These are phyloP conservation scores for Varecia variegata DNA, from an alignment of 2,797 vertebrate species.

Conservation along the genomic window DNA sequence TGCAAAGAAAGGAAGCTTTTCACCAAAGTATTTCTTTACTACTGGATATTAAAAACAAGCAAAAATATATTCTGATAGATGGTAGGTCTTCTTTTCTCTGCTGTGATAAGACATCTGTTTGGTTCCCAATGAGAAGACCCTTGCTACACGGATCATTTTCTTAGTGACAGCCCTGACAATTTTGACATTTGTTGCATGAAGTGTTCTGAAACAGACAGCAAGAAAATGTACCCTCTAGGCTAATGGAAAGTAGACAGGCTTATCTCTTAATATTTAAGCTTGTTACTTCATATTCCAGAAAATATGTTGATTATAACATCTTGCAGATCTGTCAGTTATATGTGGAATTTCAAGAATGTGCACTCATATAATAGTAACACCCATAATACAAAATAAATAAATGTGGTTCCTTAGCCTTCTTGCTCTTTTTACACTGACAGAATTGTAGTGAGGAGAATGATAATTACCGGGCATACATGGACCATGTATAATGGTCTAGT, in stretches of 20 bases:
- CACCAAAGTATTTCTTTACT: constrained; percentile 57
- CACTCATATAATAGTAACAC: not conserved
- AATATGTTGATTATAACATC: constrained; percentile 55
- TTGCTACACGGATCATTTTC: constrained; percentile 87
- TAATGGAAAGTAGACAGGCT: constrained; percentile 83
- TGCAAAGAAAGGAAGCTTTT: constrained; percentile 8
- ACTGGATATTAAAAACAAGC: constrained; percentile 74
- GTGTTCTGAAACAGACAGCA: constrained; percentile 84
- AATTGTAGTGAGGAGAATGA: not conserved
- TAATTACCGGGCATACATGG: not conserved
- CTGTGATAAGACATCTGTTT: constrained; percentile 86
- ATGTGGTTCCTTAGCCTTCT: not conserved
- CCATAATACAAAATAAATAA: not conserved
- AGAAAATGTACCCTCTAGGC: constrained; percentile 84
- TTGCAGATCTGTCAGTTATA: constrained; percentile 44
- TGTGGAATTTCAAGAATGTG: constrained; percentile 17
- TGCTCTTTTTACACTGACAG: not conserved
- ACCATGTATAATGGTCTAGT: not conserved
- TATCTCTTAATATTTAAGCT: constrained; percentile 84
- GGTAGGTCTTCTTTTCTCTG: constrained; percentile 78
- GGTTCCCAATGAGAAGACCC: constrained; percentile 84
- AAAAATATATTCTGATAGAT: constrained; percentile 75
- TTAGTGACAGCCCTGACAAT: constrained; percentile 86
- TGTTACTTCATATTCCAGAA: constrained; percentile 84
- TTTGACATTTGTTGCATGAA: constrained; percentile 88